Conservation (phyloP, 1,140 invertebrate species). For the Magallana gigas region DNA sequence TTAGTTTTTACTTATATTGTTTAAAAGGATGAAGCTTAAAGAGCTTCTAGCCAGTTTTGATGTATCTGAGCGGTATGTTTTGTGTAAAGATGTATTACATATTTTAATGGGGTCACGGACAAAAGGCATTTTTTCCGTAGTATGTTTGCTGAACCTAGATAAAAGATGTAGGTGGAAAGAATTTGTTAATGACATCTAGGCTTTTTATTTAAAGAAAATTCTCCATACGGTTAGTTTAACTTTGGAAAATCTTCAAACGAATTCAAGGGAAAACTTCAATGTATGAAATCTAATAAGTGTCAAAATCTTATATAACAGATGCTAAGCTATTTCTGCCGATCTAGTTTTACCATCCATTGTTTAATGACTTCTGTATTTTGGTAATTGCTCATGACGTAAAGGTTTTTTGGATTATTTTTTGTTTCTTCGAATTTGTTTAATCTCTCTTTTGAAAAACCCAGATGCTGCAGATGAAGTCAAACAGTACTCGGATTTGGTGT, state of each 20-base stretch:
- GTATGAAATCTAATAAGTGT: neutral
- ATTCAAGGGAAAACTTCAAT: neutral
- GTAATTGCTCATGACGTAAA: slow-evolving; percentile 1
- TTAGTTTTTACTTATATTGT: too few species aligned
- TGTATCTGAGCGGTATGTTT: too few species aligned
- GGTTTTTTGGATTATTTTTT: neutral
- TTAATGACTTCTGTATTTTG: neutral
- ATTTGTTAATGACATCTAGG: neutral
- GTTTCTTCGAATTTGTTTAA: neutral
- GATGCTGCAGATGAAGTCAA: neutral
- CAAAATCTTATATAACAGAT: neutral
- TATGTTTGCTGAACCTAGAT: too few species aligned
- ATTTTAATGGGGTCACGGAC: too few species aligned
- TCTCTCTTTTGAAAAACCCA: neutral
- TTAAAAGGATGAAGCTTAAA: too few species aligned
- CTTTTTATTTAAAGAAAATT: neutral
- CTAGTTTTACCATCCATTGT: neutral
- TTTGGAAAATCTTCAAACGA: neutral
- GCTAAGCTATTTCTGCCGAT: neutral
- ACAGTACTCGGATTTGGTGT: neutral
- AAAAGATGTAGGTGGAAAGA: neutral
- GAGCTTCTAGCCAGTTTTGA: too few species aligned
- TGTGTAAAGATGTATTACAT: too few species aligned
- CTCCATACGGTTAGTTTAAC: neutral
- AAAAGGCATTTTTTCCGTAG: too few species aligned